phyloP scores from a whole-genome alignment of 2,888 invertebrate species.

The Leptura quadrifasciata region DNA sequence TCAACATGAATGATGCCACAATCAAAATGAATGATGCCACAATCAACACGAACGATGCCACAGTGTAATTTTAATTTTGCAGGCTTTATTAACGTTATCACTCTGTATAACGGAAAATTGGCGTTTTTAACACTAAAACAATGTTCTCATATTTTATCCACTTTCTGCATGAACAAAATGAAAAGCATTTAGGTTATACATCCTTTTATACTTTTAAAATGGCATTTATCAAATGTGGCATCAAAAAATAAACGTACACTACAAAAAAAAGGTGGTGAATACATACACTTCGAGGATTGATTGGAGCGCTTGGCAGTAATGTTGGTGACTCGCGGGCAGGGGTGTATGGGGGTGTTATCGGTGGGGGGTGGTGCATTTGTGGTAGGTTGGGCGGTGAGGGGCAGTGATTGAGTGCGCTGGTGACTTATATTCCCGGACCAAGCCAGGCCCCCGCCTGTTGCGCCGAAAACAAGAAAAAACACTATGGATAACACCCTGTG shows the following conservation, averaged over 20 bases:
- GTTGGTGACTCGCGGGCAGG: constrained; percentile 45
- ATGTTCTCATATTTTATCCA: not conserved
- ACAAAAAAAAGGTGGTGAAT: constrained; percentile 56
- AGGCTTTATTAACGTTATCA: no score
- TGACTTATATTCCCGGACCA: constrained; percentile 73
- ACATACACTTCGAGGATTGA: constrained; percentile 71
- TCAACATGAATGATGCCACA: no score
- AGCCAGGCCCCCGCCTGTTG: constrained; percentile 67
- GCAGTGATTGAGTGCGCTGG: constrained; percentile 83
- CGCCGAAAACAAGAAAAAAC: constrained; percentile 59
- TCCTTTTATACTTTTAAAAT: not conserved
- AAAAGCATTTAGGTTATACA: no score
- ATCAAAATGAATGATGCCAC: no score
- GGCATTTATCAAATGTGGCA: not conserved
- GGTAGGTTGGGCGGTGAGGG: constrained; percentile 73
- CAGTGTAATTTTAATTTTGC: no score
- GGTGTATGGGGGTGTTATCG: constrained; percentile 51
- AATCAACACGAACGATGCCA: no score
- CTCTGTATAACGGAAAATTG: no score
- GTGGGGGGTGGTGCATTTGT: constrained; percentile 46
- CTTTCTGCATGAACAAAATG: not conserved
- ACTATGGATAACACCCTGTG: constrained; percentile 47
- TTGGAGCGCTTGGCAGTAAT: constrained; percentile 66
- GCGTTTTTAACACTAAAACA: not conserved
- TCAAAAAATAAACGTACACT: constrained; percentile 22